Percentiles rank a stretch among this genome's conserved stretches.
phyloP scores from a whole-genome alignment of 2,797 vertebrate species.

The Sebastolobus alascanus region DNA sequence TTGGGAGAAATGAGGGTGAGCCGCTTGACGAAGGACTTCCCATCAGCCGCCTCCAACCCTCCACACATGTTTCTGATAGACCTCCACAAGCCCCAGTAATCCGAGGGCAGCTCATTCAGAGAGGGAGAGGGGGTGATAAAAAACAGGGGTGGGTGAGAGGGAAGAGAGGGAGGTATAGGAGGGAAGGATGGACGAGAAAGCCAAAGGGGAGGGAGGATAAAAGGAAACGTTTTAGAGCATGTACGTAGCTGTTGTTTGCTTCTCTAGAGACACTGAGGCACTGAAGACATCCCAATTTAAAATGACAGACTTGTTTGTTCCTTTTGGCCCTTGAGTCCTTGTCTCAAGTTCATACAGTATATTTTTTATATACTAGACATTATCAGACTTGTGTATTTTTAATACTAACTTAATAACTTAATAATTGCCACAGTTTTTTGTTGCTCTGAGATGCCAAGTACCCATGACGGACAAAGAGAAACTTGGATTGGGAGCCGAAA shows the following conservation, averaged over 20 bases:
- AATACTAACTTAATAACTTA: neutral
- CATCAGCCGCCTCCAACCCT: slow-evolving; percentile 81
- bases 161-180: slow-evolving; percentile 57
- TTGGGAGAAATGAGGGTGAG: slow-evolving; percentile 73
- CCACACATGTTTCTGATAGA: slow-evolving; percentile 91
- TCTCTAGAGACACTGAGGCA: slow-evolving; percentile 53
- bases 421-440: neutral
- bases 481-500: neutral
- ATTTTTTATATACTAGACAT: neutral
- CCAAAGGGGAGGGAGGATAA: slow-evolving; percentile 66
- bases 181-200: slow-evolving; percentile 55
- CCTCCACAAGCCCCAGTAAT: slow-evolving; percentile 85
- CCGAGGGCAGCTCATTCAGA: slow-evolving; percentile 81
- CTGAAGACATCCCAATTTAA: slow-evolving; percentile 52
- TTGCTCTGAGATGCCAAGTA: neutral
- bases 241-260: slow-evolving; percentile 58
- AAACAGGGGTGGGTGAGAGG: slow-evolving; percentile 57
- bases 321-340: slow-evolving; percentile 13
- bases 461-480: neutral
- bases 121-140: slow-evolving; percentile 70
- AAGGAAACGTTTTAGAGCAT: slow-evolving; percentile 72
- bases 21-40: slow-evolving; percentile 82
- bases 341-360: slow-evolving; percentile 6
- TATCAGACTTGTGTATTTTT: slow-evolving; percentile 5
- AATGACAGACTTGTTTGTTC: slow-evolving; percentile 43